Evolutionary conservation across 1,140 invertebrate genomes (phyloP), one percentile per base, ranked within the genome.

Genomic region (Araneus ventricosus): DNA sequence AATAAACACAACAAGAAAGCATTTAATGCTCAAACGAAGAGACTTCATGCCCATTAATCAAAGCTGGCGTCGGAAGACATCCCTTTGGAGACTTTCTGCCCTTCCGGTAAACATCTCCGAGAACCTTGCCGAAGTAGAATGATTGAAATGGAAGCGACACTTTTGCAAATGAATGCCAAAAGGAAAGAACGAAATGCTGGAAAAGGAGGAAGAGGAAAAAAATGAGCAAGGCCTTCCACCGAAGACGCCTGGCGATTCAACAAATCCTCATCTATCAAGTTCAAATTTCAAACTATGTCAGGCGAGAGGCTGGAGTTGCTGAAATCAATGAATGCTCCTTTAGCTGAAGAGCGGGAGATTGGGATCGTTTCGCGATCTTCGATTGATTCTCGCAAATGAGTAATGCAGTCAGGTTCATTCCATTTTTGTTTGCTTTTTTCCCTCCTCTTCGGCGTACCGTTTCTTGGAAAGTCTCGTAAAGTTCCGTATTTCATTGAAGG

Each of bases 141-240:
- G 88, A 90, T 80, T 80, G 88, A 90, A 80, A 90, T 79, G 45
- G 75, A 90, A 90, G 41, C 88, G 88, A 90, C 88, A 90, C 88
- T 80, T 82, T 90, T 90, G 88, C 88, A 90, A 90, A 90, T 90
- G 88, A 90, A 90, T 80, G 88, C 88, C 88, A 59, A 90, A 59
- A 41, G 34, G 80, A 59, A 41, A n/a, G 80, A 90, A 27, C 27
- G 59, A 75, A 22, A 27, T 30, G 3, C 22, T 8, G 52, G 10
- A 41, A 2, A 75, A 24, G 57, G 30, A 45, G 8, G n/a, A 34
- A 41, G 14, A 24, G 2, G n/a, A 45, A 70, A 27, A 45, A 70
- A 59, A 63, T 67, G 61, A 52, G 45, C 30, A 34, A 27, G 45
- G 45, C 14, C 30, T 61, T 30, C 52, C 10, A 61, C 30, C 30